A percentile compares a stretch with the other conserved stretches of the same genome.
phyloP scores from a whole-genome alignment of 2,113 vertebrate species.

The Oxygymnocypris stewartii region DNA sequence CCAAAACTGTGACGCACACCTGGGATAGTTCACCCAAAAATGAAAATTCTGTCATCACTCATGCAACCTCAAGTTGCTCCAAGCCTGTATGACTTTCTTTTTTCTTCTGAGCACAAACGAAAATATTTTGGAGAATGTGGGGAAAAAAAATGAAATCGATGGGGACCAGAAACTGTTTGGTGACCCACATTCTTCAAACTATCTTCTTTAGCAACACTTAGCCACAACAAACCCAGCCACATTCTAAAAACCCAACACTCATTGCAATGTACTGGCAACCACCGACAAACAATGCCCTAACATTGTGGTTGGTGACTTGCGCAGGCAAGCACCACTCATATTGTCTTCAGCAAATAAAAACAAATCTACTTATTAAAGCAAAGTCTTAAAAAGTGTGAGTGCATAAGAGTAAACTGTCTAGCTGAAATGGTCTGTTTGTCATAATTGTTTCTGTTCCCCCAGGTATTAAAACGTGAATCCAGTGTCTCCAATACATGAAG shows the following conservation, averaged over 20 bases:
- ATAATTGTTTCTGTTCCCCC: background rate
- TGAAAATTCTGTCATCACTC: no score
- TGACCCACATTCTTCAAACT: background rate
- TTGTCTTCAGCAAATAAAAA: background rate
- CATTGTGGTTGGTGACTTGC: background rate
- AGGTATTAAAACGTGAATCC: background rate
- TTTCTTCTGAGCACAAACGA: no score
- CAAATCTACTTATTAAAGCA: background rate
- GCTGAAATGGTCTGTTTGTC: background rate
- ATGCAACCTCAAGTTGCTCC: no score
- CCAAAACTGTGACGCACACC: no score
- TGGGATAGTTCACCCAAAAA: no score
- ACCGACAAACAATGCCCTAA: background rate
- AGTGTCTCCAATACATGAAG: background rate
- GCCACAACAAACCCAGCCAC: background rate
- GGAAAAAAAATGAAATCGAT: no score
- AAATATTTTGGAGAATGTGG: no score
- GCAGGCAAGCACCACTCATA: background rate
- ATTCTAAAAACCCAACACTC: background rate
- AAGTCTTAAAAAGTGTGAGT: background rate
- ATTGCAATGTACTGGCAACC: background rate
- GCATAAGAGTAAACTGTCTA: background rate
- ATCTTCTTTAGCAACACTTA: background rate
- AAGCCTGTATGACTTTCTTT: no score
- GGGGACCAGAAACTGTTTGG: no score